These are phyloP conservation scores for Vireo altiloquus DNA, from an alignment of 2,113 vertebrate genomes.

Conservation along the genomic window DNA sequence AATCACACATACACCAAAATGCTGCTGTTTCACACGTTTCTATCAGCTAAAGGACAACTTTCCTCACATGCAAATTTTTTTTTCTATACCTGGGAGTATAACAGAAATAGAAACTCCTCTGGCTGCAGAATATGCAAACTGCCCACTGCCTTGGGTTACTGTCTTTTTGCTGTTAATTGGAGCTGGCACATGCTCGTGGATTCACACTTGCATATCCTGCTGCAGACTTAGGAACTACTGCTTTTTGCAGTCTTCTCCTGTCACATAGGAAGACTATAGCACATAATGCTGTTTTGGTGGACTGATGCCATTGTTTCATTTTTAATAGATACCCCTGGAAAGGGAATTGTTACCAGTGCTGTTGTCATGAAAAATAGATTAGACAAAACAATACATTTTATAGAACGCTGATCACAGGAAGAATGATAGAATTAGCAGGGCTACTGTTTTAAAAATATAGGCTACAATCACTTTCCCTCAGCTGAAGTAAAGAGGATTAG, in stretches of 20 bases:
- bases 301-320: not conserved
- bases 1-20: fast-evolving
- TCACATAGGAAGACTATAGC: not conserved
- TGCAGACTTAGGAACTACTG: not conserved
- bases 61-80: not conserved
- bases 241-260: not conserved
- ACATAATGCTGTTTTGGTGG: not conserved
- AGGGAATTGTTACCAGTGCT: not conserved
- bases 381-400: not conserved
- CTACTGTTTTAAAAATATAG: not conserved
- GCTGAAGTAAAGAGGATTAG: not conserved
- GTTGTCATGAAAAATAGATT: not conserved
- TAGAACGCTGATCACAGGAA: fast-evolving
- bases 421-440: not conserved
- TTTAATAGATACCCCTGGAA: not conserved
- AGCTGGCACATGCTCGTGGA: not conserved
- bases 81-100: not conserved
- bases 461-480: not conserved
- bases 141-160: not conserved
- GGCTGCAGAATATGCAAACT: not conserved
- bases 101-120: conserved; percentile 14
- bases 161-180: not conserved
- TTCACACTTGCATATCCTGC: not conserved
- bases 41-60: not conserved
- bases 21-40: not conserved